Evolutionary conservation across 92 coral and sea anemone genomes (phyloP).

Genomic region (Paramuricea clavata): DNA sequence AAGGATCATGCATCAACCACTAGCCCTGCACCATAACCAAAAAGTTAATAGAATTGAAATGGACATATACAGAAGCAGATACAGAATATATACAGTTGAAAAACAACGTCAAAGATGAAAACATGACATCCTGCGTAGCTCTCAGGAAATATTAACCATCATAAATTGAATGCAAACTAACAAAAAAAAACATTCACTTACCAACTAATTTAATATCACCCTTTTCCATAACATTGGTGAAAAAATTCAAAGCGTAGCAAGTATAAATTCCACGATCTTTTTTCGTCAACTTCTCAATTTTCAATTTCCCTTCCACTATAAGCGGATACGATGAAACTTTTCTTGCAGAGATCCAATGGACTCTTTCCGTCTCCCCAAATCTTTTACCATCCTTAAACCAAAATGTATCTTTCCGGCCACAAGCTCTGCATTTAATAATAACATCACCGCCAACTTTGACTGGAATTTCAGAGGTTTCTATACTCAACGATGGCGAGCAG

Average conservation of each 20-base stretch:
- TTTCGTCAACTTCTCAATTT: background rate
- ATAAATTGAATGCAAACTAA: background rate
- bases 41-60: background rate
- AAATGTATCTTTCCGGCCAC: background rate
- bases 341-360: background rate
- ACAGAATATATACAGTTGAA: background rate
- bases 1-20: no score
- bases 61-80: background rate
- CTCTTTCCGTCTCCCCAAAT: conserved; percentile 11
- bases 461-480: background rate
- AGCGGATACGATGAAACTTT: background rate
- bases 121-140: background rate
- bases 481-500: background rate
- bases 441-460: background rate
- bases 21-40: background rate
- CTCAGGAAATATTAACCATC: background rate
- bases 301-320: conserved; percentile 18
- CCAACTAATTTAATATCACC: conserved; percentile 24
- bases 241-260: conserved; percentile 19
- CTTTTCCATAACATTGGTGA: background rate
- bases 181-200: background rate
- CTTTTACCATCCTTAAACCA: conserved; percentile 36
- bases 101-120: background rate
- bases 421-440: background rate
- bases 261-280: conserved; percentile 5